phyloP scores from a whole-genome alignment of 2,113 vertebrate genomes.

The Electrona antarctica region DNA sequence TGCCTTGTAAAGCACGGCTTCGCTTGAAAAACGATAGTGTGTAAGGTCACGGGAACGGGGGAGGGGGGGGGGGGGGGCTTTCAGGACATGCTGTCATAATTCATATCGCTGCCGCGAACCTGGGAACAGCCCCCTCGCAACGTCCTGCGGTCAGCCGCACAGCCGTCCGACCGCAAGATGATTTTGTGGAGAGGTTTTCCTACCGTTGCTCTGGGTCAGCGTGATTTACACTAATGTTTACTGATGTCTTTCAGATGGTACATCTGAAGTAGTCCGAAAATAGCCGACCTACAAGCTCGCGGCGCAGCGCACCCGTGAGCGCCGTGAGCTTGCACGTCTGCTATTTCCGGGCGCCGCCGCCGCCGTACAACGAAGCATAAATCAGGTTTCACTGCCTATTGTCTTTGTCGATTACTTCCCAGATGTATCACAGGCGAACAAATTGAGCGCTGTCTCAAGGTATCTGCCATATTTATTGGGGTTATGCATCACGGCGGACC shows the following conservation, averaged over 20 bases:
- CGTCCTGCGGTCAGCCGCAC: constrained; percentile 49
- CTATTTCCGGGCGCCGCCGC: too few relatives aligned
- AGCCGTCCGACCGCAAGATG: constrained; percentile 61
- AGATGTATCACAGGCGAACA: constrained; percentile 75
- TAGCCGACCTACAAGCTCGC: too few relatives aligned
- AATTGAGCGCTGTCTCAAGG: constrained; percentile 66
- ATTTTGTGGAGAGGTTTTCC: constrained; percentile 65
- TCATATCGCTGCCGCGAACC: constrained; percentile 48
- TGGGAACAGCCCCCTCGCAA: constrained; percentile 66
- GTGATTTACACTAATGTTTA: constrained; percentile 79
- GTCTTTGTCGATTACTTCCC: constrained; percentile 79
- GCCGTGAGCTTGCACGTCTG: too few relatives aligned
- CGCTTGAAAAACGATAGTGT: constrained; percentile 41
- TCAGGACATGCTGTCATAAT: constrained; percentile 60
- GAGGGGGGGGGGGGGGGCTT: background rate
- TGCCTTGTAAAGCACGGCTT: constrained; percentile 16
- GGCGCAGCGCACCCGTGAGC: too few relatives aligned
- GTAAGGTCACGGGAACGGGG: constrained; percentile 32
- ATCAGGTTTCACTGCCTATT: constrained; percentile 56
- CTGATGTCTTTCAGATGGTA: constrained; percentile 79
- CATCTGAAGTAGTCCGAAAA: constrained; percentile 2
- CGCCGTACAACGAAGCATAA: too few relatives aligned
- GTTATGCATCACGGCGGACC: constrained; percentile 72
- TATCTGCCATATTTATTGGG: constrained; percentile 75
- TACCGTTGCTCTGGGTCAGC: constrained; percentile 54